Evolutionary conservation across 2,113 vertebrate species (phyloP), one percentile per base, ranked within the genome.

Genomic region (Spheniscus mendiculus): DNA sequence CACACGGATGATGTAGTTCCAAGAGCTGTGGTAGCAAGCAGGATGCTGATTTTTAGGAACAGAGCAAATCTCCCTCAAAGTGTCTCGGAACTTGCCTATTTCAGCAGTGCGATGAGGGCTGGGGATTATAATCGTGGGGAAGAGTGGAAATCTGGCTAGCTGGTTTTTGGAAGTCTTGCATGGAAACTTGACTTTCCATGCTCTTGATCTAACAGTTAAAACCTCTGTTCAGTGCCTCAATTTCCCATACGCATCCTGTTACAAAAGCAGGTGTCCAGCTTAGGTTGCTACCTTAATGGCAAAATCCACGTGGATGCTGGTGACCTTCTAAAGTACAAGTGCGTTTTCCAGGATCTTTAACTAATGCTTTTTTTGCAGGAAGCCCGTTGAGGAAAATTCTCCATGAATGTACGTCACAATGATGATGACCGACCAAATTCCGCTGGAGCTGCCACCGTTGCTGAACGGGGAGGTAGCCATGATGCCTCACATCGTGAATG

Each of bases 361-460:
- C 21, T 12, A 34, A 1, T 85, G 13, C 4, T 77, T 98, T 91
- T 98, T 83, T 98, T 97, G 83, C 98, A 99, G 99, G 99, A 99
- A 99, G 97, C 96, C 98, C 50, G 98, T 98, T 98, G 98, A 99
- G 98, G 98, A 98, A 98, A 98, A 95, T 99, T 99, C 99, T 99
- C 99, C 99, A 99, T 99, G 99, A 99, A 99, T 99, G 99, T 99
- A 99, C 97, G 99, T 99, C 99, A 99, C 99, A 98, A 99, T 99
- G 99, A 99, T 99, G 99, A 99, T 99, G 99, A 99, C 99, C 98
- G 99, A 99, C 99, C 99, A 99, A 97, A 99, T 99, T 97, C 99
- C 99, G 95, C 99, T 99, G 99, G 99, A 99, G 96, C 98, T 99
- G 99, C 99, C 99, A 77, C 99, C 99, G 52, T 95, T 99, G 98